Evolutionary conservation across 2,113 vertebrate species (phyloP).

Genomic region (Brienomyrus brachyistius): DNA sequence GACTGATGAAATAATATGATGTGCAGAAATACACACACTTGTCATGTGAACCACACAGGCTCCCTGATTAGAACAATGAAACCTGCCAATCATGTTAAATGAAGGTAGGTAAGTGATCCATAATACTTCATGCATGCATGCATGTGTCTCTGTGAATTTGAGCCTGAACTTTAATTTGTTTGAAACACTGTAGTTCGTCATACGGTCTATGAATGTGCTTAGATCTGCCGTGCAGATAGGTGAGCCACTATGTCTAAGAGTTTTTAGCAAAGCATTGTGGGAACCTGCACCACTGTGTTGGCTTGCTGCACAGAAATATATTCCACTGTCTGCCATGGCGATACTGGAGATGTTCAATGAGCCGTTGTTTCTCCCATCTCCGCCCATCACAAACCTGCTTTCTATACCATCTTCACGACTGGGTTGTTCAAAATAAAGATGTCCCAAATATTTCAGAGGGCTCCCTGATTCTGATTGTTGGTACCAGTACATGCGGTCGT

Average conservation of each 20-base stretch:
- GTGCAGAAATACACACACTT: no score
- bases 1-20: no score
- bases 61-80: neutral
- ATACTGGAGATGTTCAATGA: neutral
- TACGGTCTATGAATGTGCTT: neutral
- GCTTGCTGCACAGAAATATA: slow-evolving; percentile 19
- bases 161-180: neutral
- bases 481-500: slow-evolving; percentile 33
- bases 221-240: neutral
- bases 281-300: slow-evolving; percentile 6
- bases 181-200: neutral
- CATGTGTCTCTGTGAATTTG: neutral
- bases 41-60: no score
- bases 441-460: slow-evolving; percentile 24
- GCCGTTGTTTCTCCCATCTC: slow-evolving; percentile 2
- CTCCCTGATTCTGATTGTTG: slow-evolving; percentile 13
- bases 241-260: neutral
- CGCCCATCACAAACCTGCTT: neutral
- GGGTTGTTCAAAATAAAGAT: neutral
- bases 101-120: neutral
- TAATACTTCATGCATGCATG: neutral
- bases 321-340: neutral
- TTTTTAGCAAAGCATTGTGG: neutral
- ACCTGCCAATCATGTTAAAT: neutral
- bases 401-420: neutral